Base-by-base conservation (phyloP, 2,797 vertebrate species). In the Chrosomus eos region DNA sequence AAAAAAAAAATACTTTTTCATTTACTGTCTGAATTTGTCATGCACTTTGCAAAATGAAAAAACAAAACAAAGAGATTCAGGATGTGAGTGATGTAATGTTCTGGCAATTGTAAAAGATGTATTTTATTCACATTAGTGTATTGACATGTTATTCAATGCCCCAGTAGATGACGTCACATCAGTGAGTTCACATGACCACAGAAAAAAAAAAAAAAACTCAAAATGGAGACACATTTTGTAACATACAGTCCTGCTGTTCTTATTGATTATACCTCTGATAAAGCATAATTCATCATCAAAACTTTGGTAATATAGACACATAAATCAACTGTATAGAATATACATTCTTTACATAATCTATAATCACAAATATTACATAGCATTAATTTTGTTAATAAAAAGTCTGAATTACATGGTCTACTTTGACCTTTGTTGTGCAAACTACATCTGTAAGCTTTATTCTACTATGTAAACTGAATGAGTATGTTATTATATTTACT, bases 221-320 rank as follows among this genome's bases (percentile, higher is more conserved):
- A 74, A 53, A 51, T 16, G 19, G 48, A 55, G 31, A n/a, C 10
- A 74, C 28, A 74, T 75, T 51, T 51, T 75, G 31, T 55, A 55
- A 75, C 71, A 45, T 28, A 53, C 51, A 76, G 31, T 33, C 31
- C 31, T 75, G 73, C 51, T 75, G 31, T 55, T 75, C 33, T 75
- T 18, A 38, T 33, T 58, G 51, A 58, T 7, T 21, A 11, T 31
- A 18, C 16, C 1, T 31, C 31, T 31, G 38, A 48, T 64, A 31
- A 70, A 26, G 21, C n/a, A 28, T 28, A 72, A 74, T 51, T 74
- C 58, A 82, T 5, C 38, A 74, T 26, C 28, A 48, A 36, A 45
- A 21, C 40, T 74, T 18, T 60, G 55, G 9, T 60, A 62, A 60
- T 40, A 62, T 1, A 60, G 9, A 48, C 43, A 36, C 26, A 55